Evolutionary conservation across 2,113 vertebrate genomes (phyloP), one percentile per base, ranked within the genome.

Genomic region (Neolamprologus cancellatus): DNA sequence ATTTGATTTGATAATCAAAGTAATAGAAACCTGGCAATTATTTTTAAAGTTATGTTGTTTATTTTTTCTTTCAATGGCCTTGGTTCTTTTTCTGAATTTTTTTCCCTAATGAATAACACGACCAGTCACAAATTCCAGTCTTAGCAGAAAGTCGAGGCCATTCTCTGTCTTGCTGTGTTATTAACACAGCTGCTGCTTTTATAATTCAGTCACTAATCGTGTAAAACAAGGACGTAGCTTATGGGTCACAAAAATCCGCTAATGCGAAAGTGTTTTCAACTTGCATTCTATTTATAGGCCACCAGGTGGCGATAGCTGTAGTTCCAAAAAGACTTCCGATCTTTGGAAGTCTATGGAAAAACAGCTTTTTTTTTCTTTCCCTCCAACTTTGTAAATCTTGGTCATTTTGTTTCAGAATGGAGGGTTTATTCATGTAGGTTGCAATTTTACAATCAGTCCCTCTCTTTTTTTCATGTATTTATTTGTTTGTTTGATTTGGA

Each of bases 101-200:
- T 78, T 54, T 2, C 54, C 48, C 74, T 71, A 64, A 84, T 89
- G 66, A 91, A 84, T 57, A 76, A 41, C 79, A 83, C 46, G 84
- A 83, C 41, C 64, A 54, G 23, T 28, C 55, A 81, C 76, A 87
- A 71, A 81, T 81, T 55, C 23, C 32, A n/a, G 41, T 28, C 23
- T 3, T 55, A 11, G 59, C 85, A 52, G 81, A 55, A 84, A 50
- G 82, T 83, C 80, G 54, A 84, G 89, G 89, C 74, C 54, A 28
- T 91, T 88, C 78, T 59, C 30, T 44, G 50, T 46, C 46, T 64
- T 30, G 20, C 34, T 53, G 17, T 44, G 15, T 79, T 78, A 46
- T 78, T 32, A 81, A 11, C 12, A 20, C 30, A 61, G 20, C 57
- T 74, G 10, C 7, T 17, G 36, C 3, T 32, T 84, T 44, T 81